A percentile compares a stretch with the other conserved stretches of the same genome.
Evolutionary conservation across 2,113 vertebrate species (phyloP).

Genomic region (Apeltes quadracus): DNA sequence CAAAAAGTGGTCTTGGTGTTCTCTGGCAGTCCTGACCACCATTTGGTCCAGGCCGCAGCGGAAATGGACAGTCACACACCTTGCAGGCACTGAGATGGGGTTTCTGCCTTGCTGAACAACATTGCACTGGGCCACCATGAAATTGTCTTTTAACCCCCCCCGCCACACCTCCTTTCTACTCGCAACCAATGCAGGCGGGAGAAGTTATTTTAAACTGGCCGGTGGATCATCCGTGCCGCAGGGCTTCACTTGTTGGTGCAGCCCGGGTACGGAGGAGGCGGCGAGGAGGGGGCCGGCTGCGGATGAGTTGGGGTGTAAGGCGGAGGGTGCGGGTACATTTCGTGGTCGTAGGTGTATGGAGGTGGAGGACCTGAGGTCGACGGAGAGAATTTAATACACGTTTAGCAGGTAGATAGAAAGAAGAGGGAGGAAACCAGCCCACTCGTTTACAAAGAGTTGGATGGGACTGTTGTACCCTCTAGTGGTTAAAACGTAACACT

Average conservation of each 20-base stretch:
- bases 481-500: conserved; percentile 27
- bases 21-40: conserved; percentile 2
- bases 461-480: conserved; percentile 35
- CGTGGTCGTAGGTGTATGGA: conserved; percentile 85
- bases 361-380: conserved; percentile 84
- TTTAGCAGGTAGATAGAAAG: not conserved
- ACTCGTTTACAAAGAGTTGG: not conserved
- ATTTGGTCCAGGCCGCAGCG: conserved; percentile 8
- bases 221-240: not conserved
- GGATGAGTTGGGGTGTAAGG: conserved; percentile 86
- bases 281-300: conserved; percentile 76
- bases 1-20: conserved; percentile 32
- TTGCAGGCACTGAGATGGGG: not conserved
- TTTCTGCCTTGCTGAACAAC: conserved; percentile 2
- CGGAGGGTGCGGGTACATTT: conserved; percentile 88
- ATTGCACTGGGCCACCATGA: conserved; percentile 27
- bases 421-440: not conserved
- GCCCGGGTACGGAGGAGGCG: conserved; percentile 90
- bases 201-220: not conserved
- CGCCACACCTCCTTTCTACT: not conserved
- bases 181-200: not conserved
- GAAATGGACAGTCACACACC: conserved; percentile 14
- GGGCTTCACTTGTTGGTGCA: conserved; percentile 81
- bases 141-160: conserved; percentile 13
- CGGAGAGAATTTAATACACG: not conserved